A percentile compares a stretch with the other conserved stretches of the same genome.
These are phyloP conservation scores for Oxytorus armatus DNA, from an alignment of 2,888 invertebrate species.

Conservation along the genomic window DNA sequence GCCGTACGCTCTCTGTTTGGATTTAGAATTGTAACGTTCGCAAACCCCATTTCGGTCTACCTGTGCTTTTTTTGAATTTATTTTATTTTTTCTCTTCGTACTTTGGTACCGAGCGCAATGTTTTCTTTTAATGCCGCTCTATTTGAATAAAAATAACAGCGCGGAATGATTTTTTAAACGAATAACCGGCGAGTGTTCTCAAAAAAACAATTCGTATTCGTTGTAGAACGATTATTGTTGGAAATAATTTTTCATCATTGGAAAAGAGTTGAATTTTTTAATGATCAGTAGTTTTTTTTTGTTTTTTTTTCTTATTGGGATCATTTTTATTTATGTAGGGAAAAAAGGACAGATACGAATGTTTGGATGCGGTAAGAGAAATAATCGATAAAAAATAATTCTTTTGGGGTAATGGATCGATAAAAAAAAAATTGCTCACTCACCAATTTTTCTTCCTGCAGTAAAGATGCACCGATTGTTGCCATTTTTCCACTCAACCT, in stretches of 20 bases:
- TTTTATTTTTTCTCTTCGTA: conserved; percentile 27
- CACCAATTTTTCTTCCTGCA: conserved; percentile 43
- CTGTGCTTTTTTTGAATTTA: conserved; percentile 24
- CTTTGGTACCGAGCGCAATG: conserved; percentile 37
- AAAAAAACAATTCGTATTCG: background rate
- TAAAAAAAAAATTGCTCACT: conserved; percentile 1
- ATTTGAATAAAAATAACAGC: conserved; percentile 2
- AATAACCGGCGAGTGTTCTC: background rate
- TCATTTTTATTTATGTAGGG: no score
- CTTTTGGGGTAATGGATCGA: no score
- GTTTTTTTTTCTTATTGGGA: no score
- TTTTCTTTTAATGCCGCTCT: conserved; percentile 19
- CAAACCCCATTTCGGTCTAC: conserved; percentile 61
- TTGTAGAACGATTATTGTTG: background rate
- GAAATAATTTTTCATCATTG: background rate
- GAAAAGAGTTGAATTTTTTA: background rate
- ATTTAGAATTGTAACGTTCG: conserved; percentile 70
- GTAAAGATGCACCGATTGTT: conserved; percentile 19
- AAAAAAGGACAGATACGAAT: no score
- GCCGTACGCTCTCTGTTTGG: conserved; percentile 57
- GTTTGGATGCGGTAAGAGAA: no score
- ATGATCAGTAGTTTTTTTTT: no score
- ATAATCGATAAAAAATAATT: no score
- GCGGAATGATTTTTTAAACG: background rate
- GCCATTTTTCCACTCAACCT: conserved; percentile 42